A percentile compares a stretch with the other conserved stretches of the same genome.
These are phyloP conservation scores for Teleiodes luculella DNA, from an alignment of 2,888 invertebrate species.

Conservation along the genomic window DNA sequence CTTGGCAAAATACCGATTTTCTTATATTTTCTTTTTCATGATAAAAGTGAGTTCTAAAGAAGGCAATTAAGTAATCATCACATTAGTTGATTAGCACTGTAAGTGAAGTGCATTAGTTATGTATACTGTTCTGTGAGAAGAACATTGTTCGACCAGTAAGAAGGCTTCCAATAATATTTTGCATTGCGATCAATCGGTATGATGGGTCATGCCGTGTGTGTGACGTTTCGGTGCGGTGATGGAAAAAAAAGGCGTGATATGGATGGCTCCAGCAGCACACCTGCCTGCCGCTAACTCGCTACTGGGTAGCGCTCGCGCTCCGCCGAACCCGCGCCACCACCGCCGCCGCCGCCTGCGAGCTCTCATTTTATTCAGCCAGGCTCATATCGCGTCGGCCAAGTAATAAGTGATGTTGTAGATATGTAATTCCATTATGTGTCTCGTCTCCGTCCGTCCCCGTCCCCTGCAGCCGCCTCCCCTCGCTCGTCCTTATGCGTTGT, in stretches of 20 bases:
- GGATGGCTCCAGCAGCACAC: conserved; percentile 51
- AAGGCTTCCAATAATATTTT: too few relatives aligned
- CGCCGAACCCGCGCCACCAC: conserved; percentile 27
- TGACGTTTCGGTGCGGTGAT: too few relatives aligned
- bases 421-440: conserved; percentile 74
- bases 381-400: conserved; percentile 55
- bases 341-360: conserved; percentile 26
- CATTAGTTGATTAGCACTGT: not conserved
- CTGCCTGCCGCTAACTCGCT: conserved; percentile 51
- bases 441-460: conserved; percentile 65
- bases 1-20: too few relatives aligned
- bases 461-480: conserved; percentile 45
- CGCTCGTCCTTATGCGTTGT: conserved; percentile 46
- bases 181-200: too few relatives aligned
- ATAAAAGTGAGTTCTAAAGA: too few relatives aligned
- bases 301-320: conserved; percentile 25
- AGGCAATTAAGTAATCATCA: too few relatives aligned
- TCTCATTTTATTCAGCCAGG: conserved; percentile 41
- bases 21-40: too few relatives aligned
- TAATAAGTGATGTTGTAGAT: conserved; percentile 65
- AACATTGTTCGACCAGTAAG: too few relatives aligned
- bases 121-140: conserved; percentile 16
- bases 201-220: too few relatives aligned
- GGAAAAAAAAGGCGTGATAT: conserved; percentile 36
- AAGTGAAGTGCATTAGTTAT: conserved; percentile 13